A percentile compares a stretch with the other conserved stretches of the same genome.
Evolutionary conservation across 2,888 invertebrate genomes (phyloP).

Genomic region (Adela reaumurella): DNA sequence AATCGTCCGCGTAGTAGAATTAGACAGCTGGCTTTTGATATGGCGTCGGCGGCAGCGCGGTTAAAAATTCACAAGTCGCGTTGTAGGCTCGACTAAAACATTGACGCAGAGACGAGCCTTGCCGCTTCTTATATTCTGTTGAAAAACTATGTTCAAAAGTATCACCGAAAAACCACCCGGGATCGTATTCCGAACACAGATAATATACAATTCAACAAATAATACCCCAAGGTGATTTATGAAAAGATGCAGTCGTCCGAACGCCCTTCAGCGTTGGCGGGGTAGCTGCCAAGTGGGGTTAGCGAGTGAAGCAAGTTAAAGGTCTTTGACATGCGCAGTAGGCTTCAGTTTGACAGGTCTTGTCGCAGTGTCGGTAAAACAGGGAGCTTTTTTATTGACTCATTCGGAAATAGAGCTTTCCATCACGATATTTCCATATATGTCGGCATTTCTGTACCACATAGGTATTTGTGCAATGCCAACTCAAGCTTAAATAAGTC

Average conservation of each 20-base stretch:
- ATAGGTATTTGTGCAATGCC: too few species aligned
- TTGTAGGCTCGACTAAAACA: not conserved
- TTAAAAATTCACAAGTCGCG: not conserved
- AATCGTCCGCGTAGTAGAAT: not conserved
- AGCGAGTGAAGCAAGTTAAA: not conserved
- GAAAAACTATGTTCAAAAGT: not conserved
- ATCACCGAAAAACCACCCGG: not conserved
- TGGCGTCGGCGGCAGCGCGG: not conserved
- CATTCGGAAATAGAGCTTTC: too few species aligned
- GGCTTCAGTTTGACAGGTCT: not conserved
- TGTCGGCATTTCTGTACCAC: too few species aligned
- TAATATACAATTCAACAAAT: not conserved
- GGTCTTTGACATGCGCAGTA: not conserved
- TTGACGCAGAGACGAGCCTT: not conserved
- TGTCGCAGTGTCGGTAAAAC: too few species aligned
- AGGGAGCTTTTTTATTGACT: too few species aligned
- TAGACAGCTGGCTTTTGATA: not conserved
- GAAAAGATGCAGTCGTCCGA: not conserved
- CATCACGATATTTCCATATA: too few species aligned
- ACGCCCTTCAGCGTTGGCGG: not conserved
- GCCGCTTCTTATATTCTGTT: not conserved
- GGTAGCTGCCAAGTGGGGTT: not conserved
- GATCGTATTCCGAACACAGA: not conserved
- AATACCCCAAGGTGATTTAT: not conserved
- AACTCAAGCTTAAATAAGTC: too few species aligned